These are phyloP conservation scores for Eilema griseolum DNA, from an alignment of 2,888 invertebrate genomes.

Conservation along the genomic window DNA sequence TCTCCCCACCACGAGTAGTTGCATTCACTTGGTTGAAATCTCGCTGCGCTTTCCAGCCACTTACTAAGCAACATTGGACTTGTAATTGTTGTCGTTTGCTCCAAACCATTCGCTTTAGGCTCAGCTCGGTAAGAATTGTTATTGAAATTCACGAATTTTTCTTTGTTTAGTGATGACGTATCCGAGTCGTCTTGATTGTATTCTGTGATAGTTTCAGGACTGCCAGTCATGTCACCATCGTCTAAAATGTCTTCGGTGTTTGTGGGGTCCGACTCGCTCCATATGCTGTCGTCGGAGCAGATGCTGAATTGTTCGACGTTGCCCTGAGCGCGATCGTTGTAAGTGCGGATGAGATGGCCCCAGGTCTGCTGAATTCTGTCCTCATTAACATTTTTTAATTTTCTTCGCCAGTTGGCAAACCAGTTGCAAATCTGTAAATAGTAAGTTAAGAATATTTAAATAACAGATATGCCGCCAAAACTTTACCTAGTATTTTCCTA, in stretches of 20 bases:
- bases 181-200: slow-evolving; percentile 71
- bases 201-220: slow-evolving; percentile 64
- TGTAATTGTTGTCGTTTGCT: slow-evolving; percentile 72
- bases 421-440: slow-evolving; percentile 90
- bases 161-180: slow-evolving; percentile 67
- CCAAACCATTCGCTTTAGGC: slow-evolving; percentile 48
- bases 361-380: slow-evolving; percentile 90
- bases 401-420: slow-evolving; percentile 94
- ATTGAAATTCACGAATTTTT: slow-evolving; percentile 69
- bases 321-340: slow-evolving; percentile 91
- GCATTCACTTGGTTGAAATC: slow-evolving; percentile 90
- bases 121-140: slow-evolving; percentile 72
- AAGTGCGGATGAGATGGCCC: slow-evolving; percentile 91
- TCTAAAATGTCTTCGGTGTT: slow-evolving; percentile 66
- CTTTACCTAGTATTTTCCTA: too few relatives aligned
- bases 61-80: slow-evolving; percentile 89
- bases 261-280: slow-evolving; percentile 89
- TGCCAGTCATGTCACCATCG: slow-evolving; percentile 64
- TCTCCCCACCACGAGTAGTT: slow-evolving; percentile 90
- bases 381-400: slow-evolving; percentile 91
- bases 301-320: slow-evolving; percentile 94
- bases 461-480: too few relatives aligned
- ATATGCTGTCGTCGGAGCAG: slow-evolving; percentile 92
- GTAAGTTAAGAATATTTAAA: neutral
- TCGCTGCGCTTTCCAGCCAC: slow-evolving; percentile 92